Evolutionary conservation across 35 echinoderm and acorn worm species (phyloP).

Genomic region (Stichopus chloronotus): DNA sequence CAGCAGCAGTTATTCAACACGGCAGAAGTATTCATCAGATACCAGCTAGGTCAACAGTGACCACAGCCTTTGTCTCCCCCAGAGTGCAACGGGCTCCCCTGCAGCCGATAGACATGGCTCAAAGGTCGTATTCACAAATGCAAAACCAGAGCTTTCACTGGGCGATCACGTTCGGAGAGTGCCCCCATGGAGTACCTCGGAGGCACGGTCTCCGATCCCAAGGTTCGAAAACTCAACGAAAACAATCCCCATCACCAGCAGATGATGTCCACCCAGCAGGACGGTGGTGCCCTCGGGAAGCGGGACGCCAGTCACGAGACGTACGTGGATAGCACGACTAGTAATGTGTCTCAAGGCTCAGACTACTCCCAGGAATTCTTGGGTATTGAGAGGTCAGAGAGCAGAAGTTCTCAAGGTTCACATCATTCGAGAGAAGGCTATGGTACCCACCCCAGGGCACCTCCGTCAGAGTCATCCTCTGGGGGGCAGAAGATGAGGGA

Average conservation of each 20-base stretch:
- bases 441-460: conserved; percentile 44
- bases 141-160: conserved; percentile 50
- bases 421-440: conserved; percentile 76
- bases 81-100: conserved; percentile 46
- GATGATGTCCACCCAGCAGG: not conserved
- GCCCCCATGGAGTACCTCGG: conserved; percentile 54
- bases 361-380: conserved; percentile 67
- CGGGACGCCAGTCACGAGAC: conserved; percentile 43
- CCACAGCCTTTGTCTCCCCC: not conserved
- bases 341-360: conserved; percentile 70
- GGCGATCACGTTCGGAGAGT: conserved; percentile 47
- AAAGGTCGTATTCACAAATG: conserved; percentile 40
- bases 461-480: conserved; percentile 26
- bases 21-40: conserved; percentile 61
- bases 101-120: conserved; percentile 36
- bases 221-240: conserved; percentile 55
- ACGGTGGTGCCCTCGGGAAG: not conserved
- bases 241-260: conserved; percentile 64
- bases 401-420: conserved; percentile 73
- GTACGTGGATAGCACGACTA: conserved; percentile 47
- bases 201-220: conserved; percentile 39
- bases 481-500: conserved; percentile 27
- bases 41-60: conserved; percentile 18
- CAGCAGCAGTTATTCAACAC: conserved; percentile 47
- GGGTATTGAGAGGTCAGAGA: conserved; percentile 52